A percentile compares a stretch with the other conserved stretches of the same genome.
Evolutionary conservation across 1,140 invertebrate species (phyloP).

Genomic region (Megathymus violae): DNA sequence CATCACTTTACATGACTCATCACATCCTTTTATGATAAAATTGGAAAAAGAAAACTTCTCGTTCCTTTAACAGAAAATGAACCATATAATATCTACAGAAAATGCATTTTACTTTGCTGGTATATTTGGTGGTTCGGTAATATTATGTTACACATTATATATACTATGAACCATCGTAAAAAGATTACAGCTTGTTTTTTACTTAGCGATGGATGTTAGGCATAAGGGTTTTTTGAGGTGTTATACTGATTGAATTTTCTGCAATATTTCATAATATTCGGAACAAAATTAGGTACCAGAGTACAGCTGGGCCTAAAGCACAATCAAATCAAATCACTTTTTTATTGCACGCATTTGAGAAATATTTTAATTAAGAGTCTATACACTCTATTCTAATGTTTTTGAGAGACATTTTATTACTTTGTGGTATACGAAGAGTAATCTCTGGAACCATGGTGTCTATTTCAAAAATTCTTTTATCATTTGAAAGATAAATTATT

Average conservation of each 20-base stretch:
- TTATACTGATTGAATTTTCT: neutral
- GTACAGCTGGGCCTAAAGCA: no score
- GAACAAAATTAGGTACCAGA: no score
- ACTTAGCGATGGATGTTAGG: neutral
- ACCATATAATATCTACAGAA: constrained; percentile 1
- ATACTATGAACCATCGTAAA: constrained; percentile 6
- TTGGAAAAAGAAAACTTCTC: neutral
- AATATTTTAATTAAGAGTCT: no score
- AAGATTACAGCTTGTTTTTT: neutral
- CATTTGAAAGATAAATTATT: no score
- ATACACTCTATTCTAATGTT: no score
- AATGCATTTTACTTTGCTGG: neutral
- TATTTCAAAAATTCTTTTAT: no score
- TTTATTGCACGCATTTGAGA: no score
- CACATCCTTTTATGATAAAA: constrained; percentile 11
- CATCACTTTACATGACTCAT: constrained; percentile 29
- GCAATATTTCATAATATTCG: no score
- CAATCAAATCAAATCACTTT: no score
- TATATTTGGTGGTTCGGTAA: neutral
- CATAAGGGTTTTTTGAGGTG: neutral
- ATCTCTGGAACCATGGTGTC: no score
- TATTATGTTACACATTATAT: constrained; percentile 21
- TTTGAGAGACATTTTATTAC: no score
- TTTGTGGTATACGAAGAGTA: no score
- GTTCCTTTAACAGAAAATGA: neutral